Evolutionary conservation across 2,888 invertebrate species (phyloP).

Genomic region (Periphyllus acericola): DNA sequence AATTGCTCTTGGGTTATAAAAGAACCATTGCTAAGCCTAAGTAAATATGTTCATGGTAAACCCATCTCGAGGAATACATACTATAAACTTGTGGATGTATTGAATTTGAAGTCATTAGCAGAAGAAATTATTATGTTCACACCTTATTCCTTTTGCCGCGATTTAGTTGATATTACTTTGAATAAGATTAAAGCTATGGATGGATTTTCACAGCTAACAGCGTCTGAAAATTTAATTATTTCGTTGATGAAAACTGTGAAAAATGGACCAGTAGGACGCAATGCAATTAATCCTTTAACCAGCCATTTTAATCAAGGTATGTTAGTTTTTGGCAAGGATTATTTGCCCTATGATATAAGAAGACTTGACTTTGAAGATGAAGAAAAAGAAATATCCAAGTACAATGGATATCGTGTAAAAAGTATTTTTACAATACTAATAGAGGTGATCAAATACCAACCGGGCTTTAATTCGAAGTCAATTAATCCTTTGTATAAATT

Average conservation of each 20-base stretch:
- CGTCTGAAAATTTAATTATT: constrained; percentile 10
- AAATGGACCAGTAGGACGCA: neutral
- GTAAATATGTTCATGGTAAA: constrained; percentile 13
- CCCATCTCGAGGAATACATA: neutral
- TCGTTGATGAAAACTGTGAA: constrained; percentile 9
- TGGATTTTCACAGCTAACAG: neutral
- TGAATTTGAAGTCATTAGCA: neutral
- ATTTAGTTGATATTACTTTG: constrained; percentile 16
- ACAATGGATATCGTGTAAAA: constrained; percentile 30
- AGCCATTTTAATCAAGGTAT: constrained; percentile 21
- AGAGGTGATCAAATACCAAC: neutral
- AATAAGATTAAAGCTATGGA: neutral
- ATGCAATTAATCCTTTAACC: neutral
- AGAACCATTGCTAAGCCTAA: neutral
- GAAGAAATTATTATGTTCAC: constrained; percentile 28
- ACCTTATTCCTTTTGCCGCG: constrained; percentile 47
- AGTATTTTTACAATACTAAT: constrained; percentile 36
- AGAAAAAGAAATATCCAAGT: neutral
- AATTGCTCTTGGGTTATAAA: constrained; percentile 22
- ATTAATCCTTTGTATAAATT: constrained; percentile 31
- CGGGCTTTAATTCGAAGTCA: no score
- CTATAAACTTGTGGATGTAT: neutral
- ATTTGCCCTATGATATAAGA: neutral
- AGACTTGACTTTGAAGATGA: constrained; percentile 3
- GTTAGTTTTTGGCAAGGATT: neutral